Evolutionary conservation across 2,888 invertebrate genomes (phyloP).

Genomic region (Sarcophaga rosellei): DNA sequence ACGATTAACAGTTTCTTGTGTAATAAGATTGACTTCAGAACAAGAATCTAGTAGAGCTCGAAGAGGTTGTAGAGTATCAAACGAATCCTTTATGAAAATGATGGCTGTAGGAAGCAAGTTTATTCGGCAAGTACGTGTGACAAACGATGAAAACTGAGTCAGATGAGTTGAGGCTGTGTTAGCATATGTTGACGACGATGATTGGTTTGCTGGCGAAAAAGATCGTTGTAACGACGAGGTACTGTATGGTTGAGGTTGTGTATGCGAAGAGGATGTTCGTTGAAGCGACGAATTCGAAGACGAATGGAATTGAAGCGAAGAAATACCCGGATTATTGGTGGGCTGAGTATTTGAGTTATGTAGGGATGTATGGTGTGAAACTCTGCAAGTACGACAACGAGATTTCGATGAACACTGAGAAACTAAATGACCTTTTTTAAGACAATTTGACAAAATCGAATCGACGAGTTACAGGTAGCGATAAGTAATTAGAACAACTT

Average conservation of each 20-base stretch:
- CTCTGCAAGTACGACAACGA: too few relatives aligned
- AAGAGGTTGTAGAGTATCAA: slow-evolving; percentile 29
- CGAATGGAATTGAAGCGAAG: too few relatives aligned
- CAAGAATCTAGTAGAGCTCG: slow-evolving; percentile 49
- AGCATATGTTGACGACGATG: not conserved
- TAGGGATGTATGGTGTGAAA: too few relatives aligned
- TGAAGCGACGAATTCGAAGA: too few relatives aligned
- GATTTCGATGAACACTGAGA: too few relatives aligned
- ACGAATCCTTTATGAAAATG: slow-evolving; percentile 33
- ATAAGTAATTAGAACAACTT: too few relatives aligned
- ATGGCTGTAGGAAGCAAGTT: slow-evolving; percentile 22
- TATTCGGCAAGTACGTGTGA: slow-evolving; percentile 6
- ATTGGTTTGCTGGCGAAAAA: slow-evolving; percentile 1
- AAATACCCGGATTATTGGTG: too few relatives aligned
- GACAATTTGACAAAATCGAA: too few relatives aligned
- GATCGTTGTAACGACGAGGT: slow-evolving; percentile 12
- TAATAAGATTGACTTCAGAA: slow-evolving; percentile 47
- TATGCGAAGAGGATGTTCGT: not conserved
- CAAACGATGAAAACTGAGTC: slow-evolving; percentile 4
- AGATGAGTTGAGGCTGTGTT: slow-evolving; percentile 20
- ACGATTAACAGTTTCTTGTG: slow-evolving; percentile 21
- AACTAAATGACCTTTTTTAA: too few relatives aligned
- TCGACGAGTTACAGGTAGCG: too few relatives aligned
- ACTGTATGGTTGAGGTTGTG: not conserved
- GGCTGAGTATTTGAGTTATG: too few relatives aligned